These are phyloP conservation scores for Apostichopus japonicus DNA, from an alignment of 35 echinoderm and acorn worm genomes.

Conservation along the genomic window DNA sequence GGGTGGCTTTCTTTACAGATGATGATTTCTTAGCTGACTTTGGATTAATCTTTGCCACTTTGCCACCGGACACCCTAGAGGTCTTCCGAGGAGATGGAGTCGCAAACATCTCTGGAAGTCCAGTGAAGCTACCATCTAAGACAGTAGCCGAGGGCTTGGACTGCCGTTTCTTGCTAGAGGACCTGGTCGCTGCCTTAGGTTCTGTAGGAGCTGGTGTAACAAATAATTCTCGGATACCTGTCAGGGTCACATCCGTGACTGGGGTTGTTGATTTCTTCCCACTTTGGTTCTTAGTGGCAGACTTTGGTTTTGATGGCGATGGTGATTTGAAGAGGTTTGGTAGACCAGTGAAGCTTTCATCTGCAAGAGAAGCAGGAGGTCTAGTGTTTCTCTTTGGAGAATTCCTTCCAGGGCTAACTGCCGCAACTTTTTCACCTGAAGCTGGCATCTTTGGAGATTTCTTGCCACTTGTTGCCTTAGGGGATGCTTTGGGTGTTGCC, in stretches of 20 bases:
- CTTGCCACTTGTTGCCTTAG: background rate
- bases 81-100: slow-evolving; percentile 79
- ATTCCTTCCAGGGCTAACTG: slow-evolving; percentile 21
- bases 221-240: slow-evolving; percentile 26
- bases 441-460: slow-evolving; percentile 13
- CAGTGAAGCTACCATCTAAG: slow-evolving; percentile 88
- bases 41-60: slow-evolving; percentile 62
- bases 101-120: slow-evolving; percentile 80
- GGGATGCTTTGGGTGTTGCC: background rate
- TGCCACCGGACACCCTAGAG: slow-evolving; percentile 33
- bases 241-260: background rate
- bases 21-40: slow-evolving; percentile 51
- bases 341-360: slow-evolving; percentile 94
- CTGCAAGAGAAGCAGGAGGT: slow-evolving; percentile 60
- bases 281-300: background rate
- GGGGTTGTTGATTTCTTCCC: slow-evolving; percentile 36
- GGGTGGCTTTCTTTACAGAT: slow-evolving; percentile 20
- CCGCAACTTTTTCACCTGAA: background rate
- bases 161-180: slow-evolving; percentile 17
- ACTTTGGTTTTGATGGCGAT: slow-evolving; percentile 61
- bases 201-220: slow-evolving; percentile 1
- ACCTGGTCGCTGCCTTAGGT: background rate
- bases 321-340: slow-evolving; percentile 90
- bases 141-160: slow-evolving; percentile 56
- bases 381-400: slow-evolving; percentile 73